Percentiles rank a stretch among this genome's conserved stretches.
Conservation (phyloP, 2,888 invertebrate genomes). For the Troides helena region DNA sequence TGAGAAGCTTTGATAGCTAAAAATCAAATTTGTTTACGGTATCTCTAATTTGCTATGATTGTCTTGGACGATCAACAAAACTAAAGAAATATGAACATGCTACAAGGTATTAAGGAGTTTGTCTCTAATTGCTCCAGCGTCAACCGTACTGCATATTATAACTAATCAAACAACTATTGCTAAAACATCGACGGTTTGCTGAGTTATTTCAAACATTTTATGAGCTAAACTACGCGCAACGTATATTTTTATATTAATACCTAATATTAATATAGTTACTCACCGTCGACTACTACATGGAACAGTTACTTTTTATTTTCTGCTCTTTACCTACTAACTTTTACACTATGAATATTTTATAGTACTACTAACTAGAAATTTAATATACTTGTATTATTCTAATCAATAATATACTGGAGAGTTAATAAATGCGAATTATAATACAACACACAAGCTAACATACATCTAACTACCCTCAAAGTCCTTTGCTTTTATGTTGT, state of each 20-base stretch:
- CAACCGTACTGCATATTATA: constrained; percentile 65
- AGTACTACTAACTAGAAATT: background rate
- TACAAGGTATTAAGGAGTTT: constrained; percentile 24
- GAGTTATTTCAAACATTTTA: constrained; percentile 44
- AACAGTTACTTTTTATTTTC: background rate
- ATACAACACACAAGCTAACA: background rate
- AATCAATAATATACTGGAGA: background rate
- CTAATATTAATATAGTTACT: background rate
- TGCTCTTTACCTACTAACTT: background rate
- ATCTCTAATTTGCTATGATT: background rate
- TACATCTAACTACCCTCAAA: background rate
- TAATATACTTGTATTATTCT: background rate
- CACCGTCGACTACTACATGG: background rate
- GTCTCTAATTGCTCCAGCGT: constrained; percentile 70
- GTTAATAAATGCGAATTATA: background rate
- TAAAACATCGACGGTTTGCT: constrained; percentile 74
- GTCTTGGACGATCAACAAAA: background rate
- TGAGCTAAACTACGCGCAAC: constrained; percentile 30
- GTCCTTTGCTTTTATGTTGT: background rate
- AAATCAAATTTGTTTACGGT: background rate
- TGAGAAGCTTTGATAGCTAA: constrained; percentile 20
- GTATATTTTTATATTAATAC: background rate
- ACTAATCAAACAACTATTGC: constrained; percentile 46
- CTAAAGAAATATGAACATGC: background rate
- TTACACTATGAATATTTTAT: background rate